Base-by-base conservation (phyloP, 2,797 vertebrate genomes). In the Chanos chanos region DNA sequence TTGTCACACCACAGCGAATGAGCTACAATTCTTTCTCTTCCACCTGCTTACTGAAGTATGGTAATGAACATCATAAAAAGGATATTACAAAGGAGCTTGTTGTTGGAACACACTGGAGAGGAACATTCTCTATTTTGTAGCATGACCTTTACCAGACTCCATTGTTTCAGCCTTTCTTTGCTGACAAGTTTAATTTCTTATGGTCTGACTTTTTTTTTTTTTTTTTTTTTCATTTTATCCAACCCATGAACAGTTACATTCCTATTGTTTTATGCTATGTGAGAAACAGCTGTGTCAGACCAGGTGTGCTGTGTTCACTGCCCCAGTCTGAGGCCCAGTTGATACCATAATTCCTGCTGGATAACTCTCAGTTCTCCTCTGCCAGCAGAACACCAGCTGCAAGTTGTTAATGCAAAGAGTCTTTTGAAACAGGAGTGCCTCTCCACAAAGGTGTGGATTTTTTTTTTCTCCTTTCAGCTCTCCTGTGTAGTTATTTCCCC, bases 331-430 rank as follows among this genome's bases (percentile, higher is more conserved):
- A 77, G 83, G 81, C 84, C 87, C 87, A 89, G 87, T 92, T 92
- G 88, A 85, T 83, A 81, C 84, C 78, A 73, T 84, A 87, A 92
- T 87, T 94, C 89, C 87, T 89, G 83, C 85, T 71, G 72, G 76
- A 89, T 83, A 83, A 83, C 85, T 84, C 73, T 50, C 54, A 72
- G 76, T 80, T 84, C 77, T 77, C 72, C 68, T 53, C 78, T 78
- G 81, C 86, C 93, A 91, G 89, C n/a, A 81, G 72, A 81, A 80
- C 89, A 84, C 79, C 89, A 94, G 89, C 91, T 93, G 90, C 83
- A 79, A 81, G 80, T 88, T 83, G 84, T 91, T 90, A 88, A 89
- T 89, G 85, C 76, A 81, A 85, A 64, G 78, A 77, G 80, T 66
- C 67, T 84, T 79, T 70, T 70, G 73, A 74, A 72, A 75, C 52